Evolutionary conservation across 2,797 vertebrate genomes (phyloP), one percentile per base, ranked within the genome.

Genomic region (Lacerta bilineata): DNA sequence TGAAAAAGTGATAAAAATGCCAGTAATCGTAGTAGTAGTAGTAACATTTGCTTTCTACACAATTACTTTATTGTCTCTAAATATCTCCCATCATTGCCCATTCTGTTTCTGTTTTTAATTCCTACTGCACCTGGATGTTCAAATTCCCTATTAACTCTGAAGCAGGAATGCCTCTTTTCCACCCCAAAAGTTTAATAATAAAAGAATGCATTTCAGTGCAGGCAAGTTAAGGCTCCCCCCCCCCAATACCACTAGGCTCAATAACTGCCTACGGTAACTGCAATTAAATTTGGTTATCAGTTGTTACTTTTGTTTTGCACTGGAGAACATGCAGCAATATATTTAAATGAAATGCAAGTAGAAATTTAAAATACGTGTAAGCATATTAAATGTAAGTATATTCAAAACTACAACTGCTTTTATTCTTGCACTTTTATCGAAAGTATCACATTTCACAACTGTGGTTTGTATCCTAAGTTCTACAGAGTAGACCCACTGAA

Each of bases 71-170:
- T 72, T 75, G 20, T 17, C 76, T 83, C 36, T 79, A 83, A 43
- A 36, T 4, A 8, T 27, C 2, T 39, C 2, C 8, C 20, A 36
- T 72, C 36, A 74, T 5, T 74, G 27, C 20, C 27, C 8, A 25
- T 29, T 68, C 23, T 29, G 3, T 36, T 36, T 33, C 25, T 50
- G 11, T 15, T 50, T 50, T 50, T 50, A 50, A 50, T 15, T 88
- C 61, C 41, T 50, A 41, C 39, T 23, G 74, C 29, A 66, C 4
- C 29, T 59, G 43, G 11, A 78, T 15, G 39, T 83, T 76, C 75
- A 78, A 41, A 15, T 78, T 82, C 55, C 74, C 29, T 43, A 82
- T 66, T 82, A 69, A 68, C 78, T 80, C 18, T 61, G 50, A 80
- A 55, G 29, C 27, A 78, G 17, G 6, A 13, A 59, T 36, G 50